Evolutionary conservation across 1,140 invertebrate genomes (phyloP), one percentile per base, ranked within the genome.

Genomic region (Drosophila takahashii): DNA sequence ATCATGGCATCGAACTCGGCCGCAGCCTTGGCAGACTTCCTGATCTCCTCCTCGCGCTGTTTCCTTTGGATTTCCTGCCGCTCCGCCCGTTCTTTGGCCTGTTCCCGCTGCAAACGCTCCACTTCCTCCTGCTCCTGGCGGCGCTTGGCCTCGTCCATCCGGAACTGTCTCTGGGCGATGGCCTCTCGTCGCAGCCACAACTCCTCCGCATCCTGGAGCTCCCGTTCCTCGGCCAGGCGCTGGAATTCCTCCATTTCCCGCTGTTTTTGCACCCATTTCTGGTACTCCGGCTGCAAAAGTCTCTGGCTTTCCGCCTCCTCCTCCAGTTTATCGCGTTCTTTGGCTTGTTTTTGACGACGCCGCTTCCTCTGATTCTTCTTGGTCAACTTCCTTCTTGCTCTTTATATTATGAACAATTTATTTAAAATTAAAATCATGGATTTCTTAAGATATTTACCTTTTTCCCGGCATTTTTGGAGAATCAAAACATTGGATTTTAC

Each of bases 311-410:
- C 90, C 61, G 80, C 86, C 22, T 52, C 79, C 16, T 26, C 52
- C 37, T 86, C 57, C 37, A 75, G 54, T 18, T 81, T 56, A 64
- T 93, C 87, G 9, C 92, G 79, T 53, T 89, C 67, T 34, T 78
- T 70, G 5, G 93, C 93, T n/a, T 72, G 58, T 41, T 77, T 74
- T 44, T 93, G 92, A 26, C 93, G 70, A 45, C 92, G 86, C 0
- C 91, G 73, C 67, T 93, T 92, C 47, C 93, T 73, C 83, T 93
- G 90, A 27, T 81, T 59, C 76, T 93, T 93, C 73, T 94, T 94
- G 3, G 90, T 86, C 18, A 90, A 9, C 74, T 93, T 93, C 39
- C 93, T 90, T 90, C 93, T 93, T 56, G 91, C 60, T 56, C 91
- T 77, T 22, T 1, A 10, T 2, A 6, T 7, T 16, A 15, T 32